Evolutionary conservation across 2,113 vertebrate genomes (phyloP), one percentile per base, ranked within the genome.

Genomic region (Erythrocercus mccallii): DNA sequence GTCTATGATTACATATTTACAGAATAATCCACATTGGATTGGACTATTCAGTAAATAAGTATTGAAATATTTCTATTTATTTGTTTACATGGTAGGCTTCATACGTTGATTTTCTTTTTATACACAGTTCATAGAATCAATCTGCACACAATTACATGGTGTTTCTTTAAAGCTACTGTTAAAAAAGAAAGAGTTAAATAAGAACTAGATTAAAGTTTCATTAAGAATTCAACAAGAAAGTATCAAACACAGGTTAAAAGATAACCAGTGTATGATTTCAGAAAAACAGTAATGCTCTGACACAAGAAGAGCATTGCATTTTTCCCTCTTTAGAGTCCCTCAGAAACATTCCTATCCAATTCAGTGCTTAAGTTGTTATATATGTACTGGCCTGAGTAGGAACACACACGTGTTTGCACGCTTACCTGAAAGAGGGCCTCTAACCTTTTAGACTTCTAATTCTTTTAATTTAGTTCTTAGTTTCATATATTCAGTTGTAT

Each of bases 171-270:
- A 97, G 96, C 92, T 96, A 97, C 84, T 91, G 73, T 93, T 97
- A 88, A 94, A 97, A 98, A 96, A 97, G 61, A 94, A 92, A 91
- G 97, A 97, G 95, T 97, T 88, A 96, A 94, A 91, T 92, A 96
- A 95, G 97, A 98, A 97, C 97, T 97, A 98, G 96, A 97, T 97
- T 98, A 97, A 98, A 98, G 77, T 96, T 96, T 97, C 95, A 97
- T 97, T 93, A 96, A 97, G 96, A 97, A 97, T 97, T 95, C 96
- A 96, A 91, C 81, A 87, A 90, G 87, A 90, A 93, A 92, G 82
- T 38, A 96, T 97, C 95, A 97, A 95, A 96, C 95, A 96, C 97
- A 84, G 92, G 95, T 96, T 97, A 94, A 93, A 96, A 97, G 9
- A 37, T 62, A 97, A 97, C 94, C 91, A 80, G 90, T 71, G 90